Base-by-base conservation (phyloP, 1,140 invertebrate species). In the Oppia nitens region DNA sequence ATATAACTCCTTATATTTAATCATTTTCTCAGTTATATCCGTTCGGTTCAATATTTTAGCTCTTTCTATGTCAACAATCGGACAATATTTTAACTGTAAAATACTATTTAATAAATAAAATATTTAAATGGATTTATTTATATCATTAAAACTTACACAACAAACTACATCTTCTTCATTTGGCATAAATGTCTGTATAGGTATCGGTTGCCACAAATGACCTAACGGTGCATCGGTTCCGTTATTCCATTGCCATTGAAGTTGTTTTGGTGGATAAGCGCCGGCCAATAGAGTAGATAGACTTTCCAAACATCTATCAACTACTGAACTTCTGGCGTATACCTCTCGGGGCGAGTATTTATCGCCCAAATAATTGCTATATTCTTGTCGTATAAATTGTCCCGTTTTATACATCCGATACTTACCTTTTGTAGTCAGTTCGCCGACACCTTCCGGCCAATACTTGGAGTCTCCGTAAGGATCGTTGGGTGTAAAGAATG, bases 261-360 rank as follows among this genome's bases (percentile, higher is more conserved):
- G 17, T n/a, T 17, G 14, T 20, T 62, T 53, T 4, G 62, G 62
- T 52, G 59, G 59, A 52, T 62, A 63, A 45, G 51, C 47, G 17
- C 62, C 56, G 27, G 55, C 11, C 2, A 26, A 52, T 28, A 49
- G n/a, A 2, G 17, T 3, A 17, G 45, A 50, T n/a, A 84, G 86
- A 69, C 87, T 93, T 82, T 88, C 89, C 61, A 90, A 72, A 66
- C 87, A 88, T 45, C 90, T 75, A 60, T 89, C 83, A 6, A 77
- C 75, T 66, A 84, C 83, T 65, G 87, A 90, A 67, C 85, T 88
- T n/a, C 78, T 69, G 0, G 87, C 76, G 60, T 73, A 74, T 25
- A 88, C 75, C 70, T 84, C 78, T 53, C 78, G 73, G 17, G 77
- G 73, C 47, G 56, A 57, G 24, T 48, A 57, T 26, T 71, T 75